phyloP scores from a whole-genome alignment of 2,888 invertebrate genomes.

The Drosophila nigricruria region DNA sequence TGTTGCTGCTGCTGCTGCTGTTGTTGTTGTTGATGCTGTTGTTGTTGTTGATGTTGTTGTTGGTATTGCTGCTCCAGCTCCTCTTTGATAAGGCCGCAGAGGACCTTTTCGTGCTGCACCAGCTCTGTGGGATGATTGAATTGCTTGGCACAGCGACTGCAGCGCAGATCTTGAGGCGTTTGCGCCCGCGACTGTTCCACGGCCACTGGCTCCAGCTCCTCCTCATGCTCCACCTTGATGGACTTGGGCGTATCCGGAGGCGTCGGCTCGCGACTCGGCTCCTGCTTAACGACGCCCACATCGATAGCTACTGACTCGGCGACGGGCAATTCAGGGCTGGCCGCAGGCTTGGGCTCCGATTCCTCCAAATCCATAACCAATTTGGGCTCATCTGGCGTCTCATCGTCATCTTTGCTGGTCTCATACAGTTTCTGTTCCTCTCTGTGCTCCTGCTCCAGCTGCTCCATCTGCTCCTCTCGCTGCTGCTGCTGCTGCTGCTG shows the following conservation, averaged over 20 bases:
- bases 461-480: constrained; percentile 32
- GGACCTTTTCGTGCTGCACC: constrained; percentile 90
- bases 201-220: constrained; percentile 75
- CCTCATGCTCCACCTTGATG: constrained; percentile 59
- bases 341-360: constrained; percentile 67
- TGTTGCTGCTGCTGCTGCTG: constrained; percentile 62
- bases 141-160: constrained; percentile 87
- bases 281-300: constrained; percentile 51
- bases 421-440: constrained; percentile 38
- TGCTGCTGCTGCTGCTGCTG: constrained; percentile 75
- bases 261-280: constrained; percentile 81
- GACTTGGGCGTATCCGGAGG: constrained; percentile 45
- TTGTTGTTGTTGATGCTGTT: constrained; percentile 50
- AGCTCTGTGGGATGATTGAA: constrained; percentile 88
- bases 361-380: constrained; percentile 90
- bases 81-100: constrained; percentile 86
- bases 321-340: constrained; percentile 21
- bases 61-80: constrained; percentile 86
- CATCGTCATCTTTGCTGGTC: constrained; percentile 61
- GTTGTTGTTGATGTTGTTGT: constrained; percentile 57
- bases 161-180: constrained; percentile 84
- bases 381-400: constrained; percentile 86
- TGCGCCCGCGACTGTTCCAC: neutral
- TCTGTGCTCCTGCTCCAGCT: constrained; percentile 29
- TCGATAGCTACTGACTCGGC: neutral